A percentile compares a stretch with the other conserved stretches of the same genome.
phyloP scores from a whole-genome alignment of 2,113 vertebrate species.

The Oceanodroma tethys region DNA sequence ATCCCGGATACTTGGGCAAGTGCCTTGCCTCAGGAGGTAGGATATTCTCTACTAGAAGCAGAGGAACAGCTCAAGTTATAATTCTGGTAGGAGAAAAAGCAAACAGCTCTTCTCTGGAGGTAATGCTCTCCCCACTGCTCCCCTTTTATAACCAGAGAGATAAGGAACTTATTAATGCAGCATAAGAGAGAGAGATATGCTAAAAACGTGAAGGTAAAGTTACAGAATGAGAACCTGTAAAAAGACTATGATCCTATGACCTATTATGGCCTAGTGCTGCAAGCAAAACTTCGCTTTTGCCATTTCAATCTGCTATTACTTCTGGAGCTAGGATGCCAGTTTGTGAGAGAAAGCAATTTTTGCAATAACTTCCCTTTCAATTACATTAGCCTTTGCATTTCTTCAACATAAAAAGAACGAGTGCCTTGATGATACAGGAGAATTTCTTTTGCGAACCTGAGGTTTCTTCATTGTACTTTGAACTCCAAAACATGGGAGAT shows the following conservation, averaged over 20 bases:
- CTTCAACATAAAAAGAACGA: background rate
- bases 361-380: background rate
- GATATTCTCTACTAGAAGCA: background rate
- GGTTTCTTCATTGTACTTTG: background rate
- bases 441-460: background rate
- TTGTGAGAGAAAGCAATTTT: background rate
- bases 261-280: background rate
- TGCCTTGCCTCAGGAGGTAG: background rate
- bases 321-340: background rate
- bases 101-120: background rate
- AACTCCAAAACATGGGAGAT: background rate
- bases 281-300: background rate
- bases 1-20: too few relatives aligned
- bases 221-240: background rate
- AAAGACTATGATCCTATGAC: background rate
- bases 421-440: background rate
- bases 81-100: background rate
- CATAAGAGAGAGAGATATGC: accelerated
- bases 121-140: background rate
- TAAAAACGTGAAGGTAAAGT: accelerated
- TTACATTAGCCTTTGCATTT: background rate
- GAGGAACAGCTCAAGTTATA: background rate
- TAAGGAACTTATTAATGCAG: background rate
- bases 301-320: background rate
- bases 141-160: background rate